Evolutionary conservation across 2,888 invertebrate species (phyloP), one percentile per base, ranked within the genome.

Genomic region (Steinernema carpocapsae): DNA sequence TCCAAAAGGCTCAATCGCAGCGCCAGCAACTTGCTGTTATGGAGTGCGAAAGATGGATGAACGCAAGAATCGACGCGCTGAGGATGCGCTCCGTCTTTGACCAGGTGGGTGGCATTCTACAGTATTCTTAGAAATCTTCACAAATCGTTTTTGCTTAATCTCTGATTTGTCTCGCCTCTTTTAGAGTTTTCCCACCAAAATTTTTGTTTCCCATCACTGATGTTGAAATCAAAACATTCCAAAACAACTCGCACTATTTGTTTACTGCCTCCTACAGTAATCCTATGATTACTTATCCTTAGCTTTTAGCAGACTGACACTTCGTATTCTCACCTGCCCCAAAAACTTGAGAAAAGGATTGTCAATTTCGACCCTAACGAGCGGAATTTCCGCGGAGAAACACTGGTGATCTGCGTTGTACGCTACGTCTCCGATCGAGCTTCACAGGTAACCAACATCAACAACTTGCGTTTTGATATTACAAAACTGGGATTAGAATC

Each of bases 1-100:
- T 29, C 37, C 64, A 32, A 26, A 22, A 7, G 29, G 22, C 26
- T 26, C 64, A 29, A 17, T 64, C 64, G 32, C 64, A 64, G 64
- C 64, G 64, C 32, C 64, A 64, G 64, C 64, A 64, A 32, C 64
- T 64, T 29, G 64, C 64, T 17, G 64, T 64, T 29, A 71, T 71
- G 71, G 71, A 71, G 71, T 43, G 45, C 29, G 71, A 71, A 19
- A 7, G 85, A 92, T 94, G 46, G 91, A 52, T 72, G 51, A 52
- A 72, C 42, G 37, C 32, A 37, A 29, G 72, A 4, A 72, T 72
- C 37, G 72, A 72, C 37, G 52, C 72, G 14, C 51, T 72, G 19
- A 51, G 72, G 29, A 72, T 72, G 72, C 32, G 43, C 37, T 29
- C 51, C 19, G 37, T 52, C 19, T 52, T 72, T 32, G 43, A 37